Percentiles rank a stretch among this genome's conserved stretches.
Evolutionary conservation across 2,113 vertebrate species (phyloP).

Genomic region (Apteryx mantelli): DNA sequence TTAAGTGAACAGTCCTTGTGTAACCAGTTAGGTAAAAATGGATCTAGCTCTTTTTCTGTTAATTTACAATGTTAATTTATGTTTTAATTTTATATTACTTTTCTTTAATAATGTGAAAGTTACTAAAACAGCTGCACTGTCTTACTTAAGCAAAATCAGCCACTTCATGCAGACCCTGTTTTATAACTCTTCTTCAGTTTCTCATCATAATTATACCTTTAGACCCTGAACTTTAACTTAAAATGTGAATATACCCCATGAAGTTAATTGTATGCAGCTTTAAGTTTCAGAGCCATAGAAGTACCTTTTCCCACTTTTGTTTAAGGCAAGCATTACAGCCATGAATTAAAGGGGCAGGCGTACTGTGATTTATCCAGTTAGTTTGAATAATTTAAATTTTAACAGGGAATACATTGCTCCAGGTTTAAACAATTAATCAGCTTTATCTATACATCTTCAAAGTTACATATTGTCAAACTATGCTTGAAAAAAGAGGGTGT

Average conservation of each 20-base stretch:
- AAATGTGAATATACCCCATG: neutral
- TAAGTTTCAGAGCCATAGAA: neutral
- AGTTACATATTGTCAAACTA: neutral
- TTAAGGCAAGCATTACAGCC: neutral
- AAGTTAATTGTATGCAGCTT: neutral
- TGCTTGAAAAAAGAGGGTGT: neutral
- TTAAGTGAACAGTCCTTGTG: neutral
- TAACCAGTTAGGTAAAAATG: neutral
- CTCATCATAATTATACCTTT: neutral
- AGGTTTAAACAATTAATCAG: neutral
- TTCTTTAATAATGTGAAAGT: neutral
- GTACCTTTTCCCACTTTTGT: neutral
- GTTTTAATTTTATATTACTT: neutral
- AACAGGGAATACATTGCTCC: neutral
- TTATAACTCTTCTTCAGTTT: neutral
- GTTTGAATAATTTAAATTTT: neutral
- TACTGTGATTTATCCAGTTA: neutral
- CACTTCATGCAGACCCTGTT: neutral
- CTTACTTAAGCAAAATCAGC: neutral
- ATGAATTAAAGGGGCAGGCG: neutral
- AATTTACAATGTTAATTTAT: neutral
- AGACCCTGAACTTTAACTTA: neutral
- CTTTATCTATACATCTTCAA: neutral
- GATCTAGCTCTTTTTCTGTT: neutral
- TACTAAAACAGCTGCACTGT: neutral